A percentile compares a stretch with the other conserved stretches of the same genome.
phyloP scores from a whole-genome alignment of 2,888 invertebrate species.

The Acrocera orbiculus region DNA sequence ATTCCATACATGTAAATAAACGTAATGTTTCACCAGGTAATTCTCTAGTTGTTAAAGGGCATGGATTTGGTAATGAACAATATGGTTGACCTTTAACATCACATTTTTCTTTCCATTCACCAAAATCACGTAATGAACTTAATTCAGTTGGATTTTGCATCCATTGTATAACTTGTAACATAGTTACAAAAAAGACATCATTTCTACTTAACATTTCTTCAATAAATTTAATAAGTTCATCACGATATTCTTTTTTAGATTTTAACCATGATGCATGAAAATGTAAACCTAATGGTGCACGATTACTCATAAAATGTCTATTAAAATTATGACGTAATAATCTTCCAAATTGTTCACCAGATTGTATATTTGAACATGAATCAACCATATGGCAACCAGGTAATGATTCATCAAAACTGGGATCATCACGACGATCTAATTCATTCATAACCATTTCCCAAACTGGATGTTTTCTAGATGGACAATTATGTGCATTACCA shows the following conservation, averaged over 20 bases:
- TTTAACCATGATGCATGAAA: slow-evolving; percentile 94
- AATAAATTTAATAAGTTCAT: slow-evolving; percentile 80
- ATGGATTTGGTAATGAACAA: slow-evolving; percentile 82
- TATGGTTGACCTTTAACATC: slow-evolving; percentile 86
- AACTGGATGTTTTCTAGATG: slow-evolving; percentile 75
- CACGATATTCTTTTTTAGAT: slow-evolving; percentile 82
- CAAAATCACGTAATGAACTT: slow-evolving; percentile 72
- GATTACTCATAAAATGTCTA: slow-evolving; percentile 81
- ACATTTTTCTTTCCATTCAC: slow-evolving; percentile 90
- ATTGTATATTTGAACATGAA: slow-evolving; percentile 82
- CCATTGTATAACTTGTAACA: slow-evolving; percentile 85
- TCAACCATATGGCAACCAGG: slow-evolving; percentile 92
- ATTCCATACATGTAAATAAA: slow-evolving; percentile 89
- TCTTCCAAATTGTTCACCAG: slow-evolving; percentile 76
- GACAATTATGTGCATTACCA: slow-evolving; percentile 86
- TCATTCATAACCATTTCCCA: slow-evolving; percentile 98
- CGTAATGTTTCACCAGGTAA: slow-evolving; percentile 81
- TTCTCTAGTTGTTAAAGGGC: slow-evolving; percentile 75
- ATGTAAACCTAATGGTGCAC: slow-evolving; percentile 79
- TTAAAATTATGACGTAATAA: slow-evolving; percentile 87
- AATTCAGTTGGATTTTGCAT: slow-evolving; percentile 89
- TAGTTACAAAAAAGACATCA: slow-evolving; percentile 85
- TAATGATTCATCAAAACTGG: slow-evolving; percentile 80
- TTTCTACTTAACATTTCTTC: slow-evolving; percentile 79
- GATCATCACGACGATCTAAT: slow-evolving; percentile 81